Percentiles rank a stretch among this genome's conserved stretches.
phyloP scores from a whole-genome alignment of 2,113 vertebrate genomes.

The Petaurus breviceps region DNA sequence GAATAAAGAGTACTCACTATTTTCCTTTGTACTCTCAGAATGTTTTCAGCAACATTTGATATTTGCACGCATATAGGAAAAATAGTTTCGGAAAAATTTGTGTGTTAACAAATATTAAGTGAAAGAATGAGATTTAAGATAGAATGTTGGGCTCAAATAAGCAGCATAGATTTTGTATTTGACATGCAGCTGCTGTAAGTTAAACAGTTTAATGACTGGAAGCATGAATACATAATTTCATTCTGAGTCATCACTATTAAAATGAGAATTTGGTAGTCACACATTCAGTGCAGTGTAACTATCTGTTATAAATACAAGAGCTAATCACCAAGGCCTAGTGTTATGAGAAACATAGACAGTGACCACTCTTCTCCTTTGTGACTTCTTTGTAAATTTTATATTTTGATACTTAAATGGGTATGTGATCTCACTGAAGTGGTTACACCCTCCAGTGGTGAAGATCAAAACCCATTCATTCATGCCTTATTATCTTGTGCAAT shows the following conservation, averaged over 20 bases:
- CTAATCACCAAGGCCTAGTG: slow-evolving; percentile 78
- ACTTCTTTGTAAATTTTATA: slow-evolving; percentile 56
- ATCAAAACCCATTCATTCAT: not conserved
- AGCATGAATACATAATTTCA: slow-evolving; percentile 75
- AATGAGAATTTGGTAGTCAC: slow-evolving; percentile 78
- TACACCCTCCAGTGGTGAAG: not conserved
- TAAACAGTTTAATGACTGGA: slow-evolving; percentile 77
- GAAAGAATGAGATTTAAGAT: slow-evolving; percentile 27
- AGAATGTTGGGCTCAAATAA: slow-evolving; percentile 42
- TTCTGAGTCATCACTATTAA: slow-evolving; percentile 83
- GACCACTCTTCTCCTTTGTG: slow-evolving; percentile 59
- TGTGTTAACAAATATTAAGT: slow-evolving; percentile 59
- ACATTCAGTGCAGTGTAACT: slow-evolving; percentile 78
- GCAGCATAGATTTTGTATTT: slow-evolving; percentile 65
- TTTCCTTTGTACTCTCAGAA: slow-evolving; percentile 41
- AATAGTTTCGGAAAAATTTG: slow-evolving; percentile 54
- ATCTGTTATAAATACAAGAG: slow-evolving; percentile 77
- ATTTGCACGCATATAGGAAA: slow-evolving; percentile 26
- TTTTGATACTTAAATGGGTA: not conserved
- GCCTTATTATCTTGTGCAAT: not conserved
- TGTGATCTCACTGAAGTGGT: not conserved
- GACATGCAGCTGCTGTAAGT: slow-evolving; percentile 56
- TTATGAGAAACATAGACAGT: slow-evolving; percentile 62
- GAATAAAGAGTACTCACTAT: not conserved
- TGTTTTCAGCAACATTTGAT: slow-evolving; percentile 57